Conservation (phyloP, 2,797 vertebrate genomes). For the Crocodylus rhombifer region DNA sequence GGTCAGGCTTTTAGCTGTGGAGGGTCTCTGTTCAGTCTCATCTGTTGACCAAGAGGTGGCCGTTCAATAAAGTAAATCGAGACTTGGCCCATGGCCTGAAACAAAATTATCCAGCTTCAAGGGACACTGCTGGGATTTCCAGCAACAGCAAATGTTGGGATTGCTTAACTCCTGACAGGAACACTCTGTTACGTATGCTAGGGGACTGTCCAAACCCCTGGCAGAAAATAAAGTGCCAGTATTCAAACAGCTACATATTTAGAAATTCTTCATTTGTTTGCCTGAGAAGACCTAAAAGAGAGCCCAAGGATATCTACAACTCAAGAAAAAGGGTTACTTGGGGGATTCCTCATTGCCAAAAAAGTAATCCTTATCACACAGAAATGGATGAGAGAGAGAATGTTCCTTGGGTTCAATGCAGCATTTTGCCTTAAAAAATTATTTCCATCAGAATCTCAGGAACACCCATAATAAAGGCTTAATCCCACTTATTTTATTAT, state of each 20-base stretch:
- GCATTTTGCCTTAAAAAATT: conserved; percentile 25
- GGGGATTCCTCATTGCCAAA: conserved; percentile 29
- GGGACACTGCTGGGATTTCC: conserved; percentile 11
- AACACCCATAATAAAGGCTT: conserved; percentile 13
- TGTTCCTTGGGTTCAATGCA: neutral
- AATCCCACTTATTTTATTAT: conserved; percentile 25
- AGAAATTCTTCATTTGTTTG: conserved; percentile 14
- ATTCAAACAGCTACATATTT: conserved; percentile 49
- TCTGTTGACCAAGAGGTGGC: conserved; percentile 10
- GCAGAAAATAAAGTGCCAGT: conserved; percentile 63
- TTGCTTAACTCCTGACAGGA: conserved; percentile 15
- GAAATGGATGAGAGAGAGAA: conserved; percentile 37
- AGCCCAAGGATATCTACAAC: conserved; percentile 25
- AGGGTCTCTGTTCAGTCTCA: neutral
- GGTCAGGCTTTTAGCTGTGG: neutral
- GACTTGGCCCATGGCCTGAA: conserved; percentile 11
- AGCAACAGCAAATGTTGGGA: conserved; percentile 52
- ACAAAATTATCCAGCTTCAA: conserved; percentile 15
- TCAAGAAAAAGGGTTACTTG: conserved; percentile 3
- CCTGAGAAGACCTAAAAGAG: conserved; percentile 37
- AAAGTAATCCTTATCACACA: conserved; percentile 39
- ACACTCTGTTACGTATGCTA: conserved; percentile 35
- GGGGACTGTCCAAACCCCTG: conserved; percentile 52
- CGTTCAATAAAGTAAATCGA: conserved; percentile 30
- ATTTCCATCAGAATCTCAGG: neutral